These are phyloP conservation scores for Sarcophaga variegata DNA, from an alignment of 2,888 invertebrate species.

Conservation along the genomic window DNA sequence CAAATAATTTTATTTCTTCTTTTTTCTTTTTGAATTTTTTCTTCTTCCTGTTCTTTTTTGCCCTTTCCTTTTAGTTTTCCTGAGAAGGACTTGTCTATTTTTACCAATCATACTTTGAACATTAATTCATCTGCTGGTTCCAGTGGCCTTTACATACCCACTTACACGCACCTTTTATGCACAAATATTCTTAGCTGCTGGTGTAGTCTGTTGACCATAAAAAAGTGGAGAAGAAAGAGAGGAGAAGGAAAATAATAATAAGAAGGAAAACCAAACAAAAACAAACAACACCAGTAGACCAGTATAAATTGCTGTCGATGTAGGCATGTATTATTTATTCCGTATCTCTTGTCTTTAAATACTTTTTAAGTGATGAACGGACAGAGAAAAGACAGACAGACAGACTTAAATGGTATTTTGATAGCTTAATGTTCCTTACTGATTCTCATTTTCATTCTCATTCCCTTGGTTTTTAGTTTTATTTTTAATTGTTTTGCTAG, in stretches of 20 bases:
- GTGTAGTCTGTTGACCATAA: neutral
- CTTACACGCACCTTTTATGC: neutral
- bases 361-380: neutral
- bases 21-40: conserved; percentile 21
- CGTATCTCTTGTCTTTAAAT: conserved; percentile 19
- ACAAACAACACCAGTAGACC: neutral
- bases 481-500: conserved; percentile 58
- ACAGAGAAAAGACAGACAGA: neutral
- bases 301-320: conserved; percentile 10
- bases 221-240: neutral
- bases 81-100: conserved; percentile 43
- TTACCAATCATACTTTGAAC: conserved; percentile 56
- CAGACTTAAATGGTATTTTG: conserved; percentile 67
- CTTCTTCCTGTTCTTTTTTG: neutral
- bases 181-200: conserved; percentile 4
- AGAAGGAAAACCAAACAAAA: neutral
- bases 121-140: conserved; percentile 49
- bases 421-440: conserved; percentile 56
- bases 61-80: neutral
- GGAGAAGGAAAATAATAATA: neutral
- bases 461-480: neutral
- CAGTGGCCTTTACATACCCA: neutral
- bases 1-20: conserved; percentile 28
- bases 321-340: conserved; percentile 38
- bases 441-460: conserved; percentile 8